Evolutionary conservation across 1,140 invertebrate genomes (phyloP), one percentile per base, ranked within the genome.

Genomic region (Drosophila suzukii): DNA sequence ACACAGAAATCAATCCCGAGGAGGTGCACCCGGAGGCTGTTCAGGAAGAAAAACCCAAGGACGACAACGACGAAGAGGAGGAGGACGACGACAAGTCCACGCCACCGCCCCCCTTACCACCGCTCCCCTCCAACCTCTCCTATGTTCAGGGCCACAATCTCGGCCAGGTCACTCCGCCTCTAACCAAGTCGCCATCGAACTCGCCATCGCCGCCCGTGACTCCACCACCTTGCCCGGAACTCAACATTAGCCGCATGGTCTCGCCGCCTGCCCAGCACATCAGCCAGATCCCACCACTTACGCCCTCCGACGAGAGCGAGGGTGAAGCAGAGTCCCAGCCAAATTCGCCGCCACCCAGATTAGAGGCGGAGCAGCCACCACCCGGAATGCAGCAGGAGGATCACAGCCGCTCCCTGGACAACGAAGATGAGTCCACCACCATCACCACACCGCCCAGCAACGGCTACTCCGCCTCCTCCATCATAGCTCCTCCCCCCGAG

Each of bases 391-490:
- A 54, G 4, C 50, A 75, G 0, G 49, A 47, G 0, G 60, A 83
- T 13, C 65, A 88, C 47, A 89, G 81, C 12, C 61, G 88, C n/a
- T 90, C 85, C 30, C 49, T 91, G 46, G 62, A 86, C 49, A 86
- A 90, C 34, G 91, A 92, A 49, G 91, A 92, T 54, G 90, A 91
- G 61, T 92, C 91, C 12, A 92, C 91, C 5, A 92, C 91, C 6
- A 92, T 92, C 11, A 92, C 91, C 10, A 92, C 91, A 6, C 91
- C 91, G 10, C 91, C 91, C 1, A 92, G 91, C 59, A 92, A 92
- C 59, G 91, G 91, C 6, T 92, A 86, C 36, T 92, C 91, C 0
- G 91, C 78, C 24, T 92, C 91, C n/a, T 92, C 91, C 8, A 90
- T 91, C 6, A 78, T 91, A 46, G 82, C 82, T 11, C 91, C 91